These are phyloP conservation scores for Auanema sp. DNA, from an alignment of 2,888 invertebrate species.

Conservation along the genomic window DNA sequence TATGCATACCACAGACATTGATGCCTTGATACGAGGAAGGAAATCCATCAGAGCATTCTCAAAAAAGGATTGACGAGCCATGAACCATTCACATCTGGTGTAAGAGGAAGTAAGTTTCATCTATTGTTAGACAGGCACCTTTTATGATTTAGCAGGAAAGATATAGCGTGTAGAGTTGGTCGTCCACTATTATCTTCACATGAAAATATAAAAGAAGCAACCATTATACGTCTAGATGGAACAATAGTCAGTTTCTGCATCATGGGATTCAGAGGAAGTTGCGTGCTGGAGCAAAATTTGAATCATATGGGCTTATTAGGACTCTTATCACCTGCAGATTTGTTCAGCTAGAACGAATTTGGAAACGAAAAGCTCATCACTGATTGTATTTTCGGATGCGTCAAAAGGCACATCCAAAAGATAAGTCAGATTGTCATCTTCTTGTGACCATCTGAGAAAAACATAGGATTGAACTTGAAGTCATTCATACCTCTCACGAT, in stretches of 20 bases:
- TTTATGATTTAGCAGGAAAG: constrained; percentile 45
- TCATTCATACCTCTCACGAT: constrained; percentile 1
- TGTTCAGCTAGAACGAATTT: constrained; percentile 59
- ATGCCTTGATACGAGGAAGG: constrained; percentile 45
- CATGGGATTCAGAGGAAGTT: constrained; percentile 50
- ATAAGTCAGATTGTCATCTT: constrained; percentile 13
- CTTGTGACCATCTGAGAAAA: constrained; percentile 1
- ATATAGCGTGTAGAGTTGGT: constrained; percentile 51
- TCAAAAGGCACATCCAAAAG: constrained; percentile 29
- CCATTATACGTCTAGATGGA: constrained; percentile 43
- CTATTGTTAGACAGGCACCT: constrained; percentile 26
- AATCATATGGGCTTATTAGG: neutral
- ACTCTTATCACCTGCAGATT: constrained; percentile 51
- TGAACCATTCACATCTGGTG: constrained; percentile 51
- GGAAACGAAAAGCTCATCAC: constrained; percentile 56
- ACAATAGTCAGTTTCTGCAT: constrained; percentile 53
- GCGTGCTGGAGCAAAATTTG: constrained; percentile 32
- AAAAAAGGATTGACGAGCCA: constrained; percentile 44
- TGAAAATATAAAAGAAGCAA: constrained; percentile 53
- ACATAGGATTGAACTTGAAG: constrained; percentile 1
- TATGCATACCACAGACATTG: constrained; percentile 32
- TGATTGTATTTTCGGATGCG: constrained; percentile 36
- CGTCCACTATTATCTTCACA: constrained; percentile 29
- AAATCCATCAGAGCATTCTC: constrained; percentile 42
- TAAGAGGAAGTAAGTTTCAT: neutral